These are phyloP conservation scores for Tupiocoris notatus DNA, from an alignment of 2,888 invertebrate species.

Conservation along the genomic window DNA sequence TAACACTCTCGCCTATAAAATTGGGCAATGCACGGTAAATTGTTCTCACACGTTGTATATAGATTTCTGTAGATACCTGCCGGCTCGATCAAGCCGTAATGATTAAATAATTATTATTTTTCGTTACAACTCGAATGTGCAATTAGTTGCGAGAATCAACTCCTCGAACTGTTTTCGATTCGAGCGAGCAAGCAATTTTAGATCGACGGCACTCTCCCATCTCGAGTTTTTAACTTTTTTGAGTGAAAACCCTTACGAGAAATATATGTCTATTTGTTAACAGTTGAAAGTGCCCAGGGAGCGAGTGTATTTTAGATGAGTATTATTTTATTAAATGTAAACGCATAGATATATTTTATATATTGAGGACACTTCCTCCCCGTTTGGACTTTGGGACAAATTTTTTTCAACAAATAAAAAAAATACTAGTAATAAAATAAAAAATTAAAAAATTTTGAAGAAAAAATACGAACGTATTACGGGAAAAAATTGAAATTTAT, in stretches of 20 bases:
- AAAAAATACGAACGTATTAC: not conserved
- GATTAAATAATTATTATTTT: not conserved
- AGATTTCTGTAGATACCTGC: slow-evolving; percentile 4
- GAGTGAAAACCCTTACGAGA: not conserved
- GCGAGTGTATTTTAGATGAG: slow-evolving; percentile 41
- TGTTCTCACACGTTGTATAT: slow-evolving; percentile 31
- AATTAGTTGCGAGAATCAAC: not conserved
- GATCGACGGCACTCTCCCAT: not conserved
- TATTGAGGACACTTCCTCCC: slow-evolving; percentile 43
- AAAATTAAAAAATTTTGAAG: not conserved
- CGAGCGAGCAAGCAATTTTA: too few species aligned
- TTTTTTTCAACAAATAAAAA: slow-evolving; percentile 18
- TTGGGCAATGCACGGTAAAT: slow-evolving; percentile 31
- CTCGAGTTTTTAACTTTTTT: not conserved
- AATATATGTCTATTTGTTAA: slow-evolving; percentile 7
- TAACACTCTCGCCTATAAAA: slow-evolving; percentile 18
- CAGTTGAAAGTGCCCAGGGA: slow-evolving; percentile 39
- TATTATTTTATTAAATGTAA: slow-evolving; percentile 42
- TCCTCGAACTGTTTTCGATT: too few species aligned
- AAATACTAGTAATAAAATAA: slow-evolving; percentile 13
- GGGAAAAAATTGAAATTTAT: slow-evolving; percentile 1
- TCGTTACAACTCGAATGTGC: not conserved
- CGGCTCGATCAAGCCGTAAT: slow-evolving; percentile 24
- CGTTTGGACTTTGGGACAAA: slow-evolving; percentile 36
- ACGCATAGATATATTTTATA: slow-evolving; percentile 39